Percentiles rank a stretch among this genome's conserved stretches.
These are phyloP conservation scores for Macrostomum lignano DNA, from an alignment of 1,140 invertebrate genomes.

Conservation along the genomic window DNA sequence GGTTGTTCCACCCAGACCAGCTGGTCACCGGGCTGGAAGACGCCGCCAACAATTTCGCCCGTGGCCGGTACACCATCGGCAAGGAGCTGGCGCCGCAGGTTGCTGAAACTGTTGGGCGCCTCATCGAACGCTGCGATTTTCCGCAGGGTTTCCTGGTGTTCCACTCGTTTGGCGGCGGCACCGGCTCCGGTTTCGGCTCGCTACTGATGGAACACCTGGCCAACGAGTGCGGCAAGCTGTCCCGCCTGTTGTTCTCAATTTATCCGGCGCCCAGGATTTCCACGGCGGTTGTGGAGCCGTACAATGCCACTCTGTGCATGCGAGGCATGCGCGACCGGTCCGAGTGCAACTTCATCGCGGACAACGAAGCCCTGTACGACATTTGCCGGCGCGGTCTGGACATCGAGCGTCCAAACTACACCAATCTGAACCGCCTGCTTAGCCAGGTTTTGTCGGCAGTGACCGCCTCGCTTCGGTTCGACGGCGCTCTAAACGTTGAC, in stretches of 20 bases:
- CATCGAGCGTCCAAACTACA: constrained; percentile 40
- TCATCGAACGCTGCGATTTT: constrained; percentile 56
- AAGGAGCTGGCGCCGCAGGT: constrained; percentile 56
- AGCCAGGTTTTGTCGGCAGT: constrained; percentile 10
- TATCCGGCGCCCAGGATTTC: constrained; percentile 14
- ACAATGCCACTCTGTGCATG: constrained; percentile 19
- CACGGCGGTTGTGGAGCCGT: constrained; percentile 19
- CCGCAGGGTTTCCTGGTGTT: constrained; percentile 60
- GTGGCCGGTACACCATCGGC: constrained; percentile 65
- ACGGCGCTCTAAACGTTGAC: not conserved
- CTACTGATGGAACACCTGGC: constrained; percentile 58
- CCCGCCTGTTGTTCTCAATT: constrained; percentile 33
- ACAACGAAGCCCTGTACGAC: constrained; percentile 3
- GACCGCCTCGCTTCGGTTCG: constrained; percentile 4
- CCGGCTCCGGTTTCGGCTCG: constrained; percentile 58
- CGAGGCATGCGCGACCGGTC: constrained; percentile 7
- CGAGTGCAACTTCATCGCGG: constrained; percentile 11
- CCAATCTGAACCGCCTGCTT: constrained; percentile 36
- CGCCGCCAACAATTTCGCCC: constrained; percentile 57
- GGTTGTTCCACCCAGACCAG: constrained; percentile 29
- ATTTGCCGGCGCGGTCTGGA: constrained; percentile 21
- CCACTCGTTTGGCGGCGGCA: constrained; percentile 64
- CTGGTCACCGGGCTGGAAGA: constrained; percentile 40
- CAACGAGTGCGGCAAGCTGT: constrained; percentile 59
- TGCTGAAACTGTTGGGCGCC: constrained; percentile 44